Conservation (phyloP, 2,113 vertebrate genomes). For the Oncorhynchus nerka region DNA sequence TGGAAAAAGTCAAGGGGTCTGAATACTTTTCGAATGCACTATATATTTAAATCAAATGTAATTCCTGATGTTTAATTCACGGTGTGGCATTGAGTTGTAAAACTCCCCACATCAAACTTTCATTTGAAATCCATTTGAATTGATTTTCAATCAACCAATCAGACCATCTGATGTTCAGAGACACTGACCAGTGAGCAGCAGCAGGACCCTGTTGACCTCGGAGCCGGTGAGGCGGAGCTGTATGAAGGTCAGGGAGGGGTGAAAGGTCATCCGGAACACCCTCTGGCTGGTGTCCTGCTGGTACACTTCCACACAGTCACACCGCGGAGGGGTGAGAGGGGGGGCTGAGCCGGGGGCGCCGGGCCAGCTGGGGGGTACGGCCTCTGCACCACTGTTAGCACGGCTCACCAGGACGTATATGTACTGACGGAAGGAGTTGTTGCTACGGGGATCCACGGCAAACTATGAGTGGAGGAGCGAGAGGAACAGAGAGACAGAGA, state of each 20-base stretch:
- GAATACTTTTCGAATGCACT: too few relatives aligned
- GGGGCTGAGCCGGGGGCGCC: too few relatives aligned
- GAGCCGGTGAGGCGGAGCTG: constrained; percentile 66
- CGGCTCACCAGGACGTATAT: constrained; percentile 63
- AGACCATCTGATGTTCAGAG: background rate
- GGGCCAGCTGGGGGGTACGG: too few relatives aligned
- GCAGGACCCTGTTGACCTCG: constrained; percentile 59
- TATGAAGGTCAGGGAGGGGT: constrained; percentile 69
- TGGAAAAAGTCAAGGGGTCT: too few relatives aligned
- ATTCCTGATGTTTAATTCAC: too few relatives aligned
- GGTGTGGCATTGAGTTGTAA: background rate
- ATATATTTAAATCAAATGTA: too few relatives aligned
- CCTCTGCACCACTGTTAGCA: too few relatives aligned
- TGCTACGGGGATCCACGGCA: constrained; percentile 67
- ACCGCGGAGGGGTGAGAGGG: background rate
- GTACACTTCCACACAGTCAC: constrained; percentile 72
- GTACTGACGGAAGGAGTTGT: constrained; percentile 66
- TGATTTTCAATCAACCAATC: background rate
- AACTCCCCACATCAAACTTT: background rate
- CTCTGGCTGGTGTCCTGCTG: constrained; percentile 64
- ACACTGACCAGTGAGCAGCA: constrained; percentile 66
- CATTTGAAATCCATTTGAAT: background rate
- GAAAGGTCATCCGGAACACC: constrained; percentile 74
- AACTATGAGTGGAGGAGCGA: constrained; percentile 47
- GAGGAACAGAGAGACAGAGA: background rate